phyloP scores from a whole-genome alignment of 35 echinoderm and acorn worm species.

The Nesometra sesokonis region DNA sequence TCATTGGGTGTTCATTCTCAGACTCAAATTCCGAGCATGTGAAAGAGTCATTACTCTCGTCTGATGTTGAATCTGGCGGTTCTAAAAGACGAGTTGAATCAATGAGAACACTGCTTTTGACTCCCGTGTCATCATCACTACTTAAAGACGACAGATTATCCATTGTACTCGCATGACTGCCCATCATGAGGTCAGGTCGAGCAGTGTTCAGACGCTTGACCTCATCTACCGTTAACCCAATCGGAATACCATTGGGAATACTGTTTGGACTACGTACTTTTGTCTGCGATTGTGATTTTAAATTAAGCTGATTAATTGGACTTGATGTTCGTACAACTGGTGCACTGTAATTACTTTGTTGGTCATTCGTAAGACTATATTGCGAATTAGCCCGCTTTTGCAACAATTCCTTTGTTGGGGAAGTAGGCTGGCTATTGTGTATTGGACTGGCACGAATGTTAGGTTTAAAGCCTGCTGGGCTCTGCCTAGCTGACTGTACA shows the following conservation, averaged over 20 bases:
- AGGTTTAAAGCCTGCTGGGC: not conserved
- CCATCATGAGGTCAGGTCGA: constrained; percentile 75
- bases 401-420: constrained; percentile 4
- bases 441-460: not conserved
- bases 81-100: constrained; percentile 51
- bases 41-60: constrained; percentile 93
- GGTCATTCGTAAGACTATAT: constrained; percentile 55
- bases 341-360: constrained; percentile 54
- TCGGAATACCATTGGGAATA: not conserved
- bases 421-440: not conserved
- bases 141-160: constrained; percentile 82
- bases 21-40: constrained; percentile 91
- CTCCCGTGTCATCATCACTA: constrained; percentile 5
- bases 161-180: constrained; percentile 92
- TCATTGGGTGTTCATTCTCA: constrained; percentile 30
- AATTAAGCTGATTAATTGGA: constrained; percentile 13
- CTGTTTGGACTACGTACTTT: not conserved
- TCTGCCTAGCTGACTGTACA: not conserved
- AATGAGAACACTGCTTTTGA: constrained; percentile 20
- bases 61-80: constrained; percentile 70
- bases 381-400: constrained; percentile 28
- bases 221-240: constrained; percentile 89
- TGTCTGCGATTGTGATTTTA: not conserved
- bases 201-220: constrained; percentile 75
- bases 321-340: constrained; percentile 39